Evolutionary conservation across 2,888 invertebrate genomes (phyloP).

Genomic region (Sarcophaga variegata): DNA sequence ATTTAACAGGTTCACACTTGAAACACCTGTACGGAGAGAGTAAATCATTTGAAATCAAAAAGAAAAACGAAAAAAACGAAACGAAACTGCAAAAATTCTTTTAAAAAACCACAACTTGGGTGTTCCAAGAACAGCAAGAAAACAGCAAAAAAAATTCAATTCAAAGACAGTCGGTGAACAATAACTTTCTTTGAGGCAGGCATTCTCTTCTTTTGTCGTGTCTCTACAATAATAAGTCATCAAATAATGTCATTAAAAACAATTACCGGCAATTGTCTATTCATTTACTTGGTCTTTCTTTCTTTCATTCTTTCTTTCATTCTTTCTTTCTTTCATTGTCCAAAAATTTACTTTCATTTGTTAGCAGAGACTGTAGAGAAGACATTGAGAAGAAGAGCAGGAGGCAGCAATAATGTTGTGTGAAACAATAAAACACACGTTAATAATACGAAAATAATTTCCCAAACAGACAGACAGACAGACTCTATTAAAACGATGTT

Average conservation of each 20-base stretch:
- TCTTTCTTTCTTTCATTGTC: neutral
- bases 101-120: slow-evolving; percentile 7
- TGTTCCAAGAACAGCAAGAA: neutral
- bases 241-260: slow-evolving; percentile 75
- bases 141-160: neutral
- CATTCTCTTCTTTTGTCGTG: neutral
- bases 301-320: too few species aligned
- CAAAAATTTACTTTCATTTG: neutral
- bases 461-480: neutral
- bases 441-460: slow-evolving; percentile 80
- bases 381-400: neutral
- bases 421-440: slow-evolving; percentile 70
- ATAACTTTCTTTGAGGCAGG: neutral
- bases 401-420: slow-evolving; percentile 36
- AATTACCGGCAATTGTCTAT: slow-evolving; percentile 77
- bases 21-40: slow-evolving; percentile 4
- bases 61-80: neutral
- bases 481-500: neutral
- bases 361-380: neutral
- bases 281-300: slow-evolving; percentile 71
- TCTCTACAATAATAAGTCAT: slow-evolving; percentile 65
- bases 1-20: neutral
- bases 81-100: neutral
- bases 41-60: neutral
- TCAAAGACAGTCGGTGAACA: neutral